These are phyloP conservation scores for Megalopta genalis DNA, from an alignment of 1,140 invertebrate genomes.

Conservation along the genomic window DNA sequence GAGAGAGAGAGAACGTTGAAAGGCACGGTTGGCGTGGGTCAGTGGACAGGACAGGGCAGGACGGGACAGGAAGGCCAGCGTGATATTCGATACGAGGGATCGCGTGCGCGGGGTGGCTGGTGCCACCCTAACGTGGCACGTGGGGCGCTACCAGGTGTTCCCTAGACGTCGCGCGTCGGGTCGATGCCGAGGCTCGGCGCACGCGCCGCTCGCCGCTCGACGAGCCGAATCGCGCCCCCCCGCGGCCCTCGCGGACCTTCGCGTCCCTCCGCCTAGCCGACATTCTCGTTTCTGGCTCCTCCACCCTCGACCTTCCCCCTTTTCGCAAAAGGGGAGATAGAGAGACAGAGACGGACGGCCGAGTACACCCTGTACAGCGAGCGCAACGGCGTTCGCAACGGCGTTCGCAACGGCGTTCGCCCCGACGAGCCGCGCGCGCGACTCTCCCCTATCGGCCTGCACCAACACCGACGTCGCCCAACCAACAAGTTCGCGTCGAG, in stretches of 20 bases:
- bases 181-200: slow-evolving; percentile 71
- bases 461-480: slow-evolving; percentile 35
- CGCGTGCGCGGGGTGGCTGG: slow-evolving; percentile 60
- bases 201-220: slow-evolving; percentile 51
- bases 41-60: slow-evolving; percentile 36
- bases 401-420: slow-evolving; percentile 41
- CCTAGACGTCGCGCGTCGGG: slow-evolving; percentile 67
- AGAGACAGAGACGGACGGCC: not conserved
- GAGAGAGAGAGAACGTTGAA: slow-evolving; percentile 28
- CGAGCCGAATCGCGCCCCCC: not conserved
- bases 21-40: slow-evolving; percentile 61
- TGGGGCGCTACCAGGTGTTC: slow-evolving; percentile 78
- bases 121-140: slow-evolving; percentile 73
- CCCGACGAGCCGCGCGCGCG: slow-evolving; percentile 34
- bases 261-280: slow-evolving; percentile 5
- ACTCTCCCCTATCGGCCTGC: not conserved
- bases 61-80: slow-evolving; percentile 59
- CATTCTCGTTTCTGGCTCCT: slow-evolving; percentile 25
- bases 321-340: slow-evolving; percentile 49
- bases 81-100: slow-evolving; percentile 72
- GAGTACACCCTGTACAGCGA: too few relatives aligned
- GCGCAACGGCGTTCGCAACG: slow-evolving; percentile 23
- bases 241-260: slow-evolving; percentile 19
- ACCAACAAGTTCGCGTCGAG: slow-evolving; percentile 61
- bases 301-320: slow-evolving; percentile 33